phyloP scores from a whole-genome alignment of 2,797 vertebrate genomes.

The Xyrichtys novacula region DNA sequence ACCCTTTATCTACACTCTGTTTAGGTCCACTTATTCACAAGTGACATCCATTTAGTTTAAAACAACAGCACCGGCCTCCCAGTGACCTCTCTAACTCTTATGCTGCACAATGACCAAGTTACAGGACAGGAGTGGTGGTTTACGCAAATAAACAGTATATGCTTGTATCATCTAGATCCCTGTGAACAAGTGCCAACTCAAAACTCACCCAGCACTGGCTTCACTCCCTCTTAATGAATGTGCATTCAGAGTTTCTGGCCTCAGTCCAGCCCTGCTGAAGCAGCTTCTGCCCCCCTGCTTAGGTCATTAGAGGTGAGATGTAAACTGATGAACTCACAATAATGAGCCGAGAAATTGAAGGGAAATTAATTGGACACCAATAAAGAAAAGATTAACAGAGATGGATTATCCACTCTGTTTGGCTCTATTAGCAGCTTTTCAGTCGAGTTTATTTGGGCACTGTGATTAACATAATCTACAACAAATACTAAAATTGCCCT shows the following conservation, averaged over 20 bases:
- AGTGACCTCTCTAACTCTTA: neutral
- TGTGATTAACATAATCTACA: slow-evolving; percentile 31
- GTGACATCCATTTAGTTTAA: slow-evolving; percentile 29
- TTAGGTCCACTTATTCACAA: slow-evolving; percentile 64
- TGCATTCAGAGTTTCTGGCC: slow-evolving; percentile 53
- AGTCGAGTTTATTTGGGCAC: slow-evolving; percentile 15
- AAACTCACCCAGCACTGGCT: neutral
- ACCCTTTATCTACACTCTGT: slow-evolving; percentile 57
- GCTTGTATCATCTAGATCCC: slow-evolving; percentile 10
- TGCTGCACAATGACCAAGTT: neutral
- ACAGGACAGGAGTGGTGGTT: slow-evolving; percentile 3
- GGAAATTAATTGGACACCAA: slow-evolving; percentile 66
- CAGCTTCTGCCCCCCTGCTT: slow-evolving; percentile 43
- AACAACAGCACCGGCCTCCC: slow-evolving; percentile 18
- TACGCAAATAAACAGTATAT: slow-evolving; percentile 18
- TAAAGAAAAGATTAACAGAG: slow-evolving; percentile 63
- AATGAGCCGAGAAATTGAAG: slow-evolving; percentile 67
- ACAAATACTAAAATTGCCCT: slow-evolving; percentile 11
- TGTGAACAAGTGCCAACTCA: neutral
- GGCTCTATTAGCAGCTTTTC: slow-evolving; percentile 46
- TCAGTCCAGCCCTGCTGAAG: slow-evolving; percentile 44
- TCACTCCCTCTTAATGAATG: slow-evolving; percentile 31
- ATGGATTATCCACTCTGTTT: slow-evolving; percentile 56
- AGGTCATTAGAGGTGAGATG: slow-evolving; percentile 66
- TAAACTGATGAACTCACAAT: slow-evolving; percentile 56